Evolutionary conservation across 2,888 invertebrate species (phyloP), one percentile per base, ranked within the genome.

Genomic region (Halocaridina rubra): DNA sequence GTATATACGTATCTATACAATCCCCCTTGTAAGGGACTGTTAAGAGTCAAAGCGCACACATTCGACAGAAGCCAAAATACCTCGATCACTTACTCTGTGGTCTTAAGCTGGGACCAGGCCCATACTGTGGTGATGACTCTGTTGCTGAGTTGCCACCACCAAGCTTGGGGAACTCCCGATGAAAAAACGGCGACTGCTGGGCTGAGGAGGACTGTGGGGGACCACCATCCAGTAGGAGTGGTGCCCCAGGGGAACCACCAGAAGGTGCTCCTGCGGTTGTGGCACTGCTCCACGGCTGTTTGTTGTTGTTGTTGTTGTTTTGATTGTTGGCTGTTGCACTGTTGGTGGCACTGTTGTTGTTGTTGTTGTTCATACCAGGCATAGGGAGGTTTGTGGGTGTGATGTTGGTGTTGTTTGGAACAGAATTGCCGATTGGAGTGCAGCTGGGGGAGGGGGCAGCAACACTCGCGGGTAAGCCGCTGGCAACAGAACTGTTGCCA

Each of bases 101-200:
- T 61, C 88, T 76, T 61, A 88, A 82, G 79, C 86, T 88, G 75
- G 86, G 88, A 16, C 87, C 88, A 77, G 87, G 86, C 30, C 84
- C 86, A 78, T 86, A 88, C 61, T 85, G 88, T 32, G 80, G 88
- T 30, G 86, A 81, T 57, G 80, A 76, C 77, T 88, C 84, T 53
- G 77, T 74, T 59, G 32, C 76, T 74, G 81, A 78, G 79, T 80
- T 85, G 80, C 86, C 85, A 84, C 86, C 84, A 81, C 88, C 88
- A 84, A 88, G 88, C 71, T 86, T 88, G 82, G 88, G 88, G 85
- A 88, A 88, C 84, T 88, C 88, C 86, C 82, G 82, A 80, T 84
- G 82, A 86, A 86, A 86, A 86, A 86, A 86, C 86, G 79, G 86
- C 86, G 86, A 86, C 82, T 86, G 82, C 59, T 84, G 86, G 82